phyloP scores from a whole-genome alignment of 2,113 vertebrate species.

The Sapayoa aenigma region DNA sequence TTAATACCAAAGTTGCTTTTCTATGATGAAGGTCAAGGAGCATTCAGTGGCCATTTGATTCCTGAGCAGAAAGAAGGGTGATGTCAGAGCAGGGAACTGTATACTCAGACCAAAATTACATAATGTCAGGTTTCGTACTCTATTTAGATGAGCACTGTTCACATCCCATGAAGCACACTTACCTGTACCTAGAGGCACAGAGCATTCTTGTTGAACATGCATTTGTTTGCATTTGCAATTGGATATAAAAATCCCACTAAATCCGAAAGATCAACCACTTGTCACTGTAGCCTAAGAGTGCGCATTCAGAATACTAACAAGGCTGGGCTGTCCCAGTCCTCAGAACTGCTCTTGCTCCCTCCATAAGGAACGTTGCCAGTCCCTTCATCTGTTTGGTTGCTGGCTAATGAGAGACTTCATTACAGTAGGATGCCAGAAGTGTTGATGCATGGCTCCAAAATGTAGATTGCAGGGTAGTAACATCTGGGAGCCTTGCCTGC shows the following conservation, averaged over 20 bases:
- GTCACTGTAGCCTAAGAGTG: background rate
- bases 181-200: background rate
- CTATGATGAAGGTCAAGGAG: background rate
- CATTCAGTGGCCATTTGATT: background rate
- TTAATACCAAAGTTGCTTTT: slow-evolving; percentile 2
- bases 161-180: background rate
- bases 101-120: background rate
- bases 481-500: background rate
- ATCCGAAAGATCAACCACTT: background rate
- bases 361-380: background rate
- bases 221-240: background rate
- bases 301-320: background rate
- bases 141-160: background rate
- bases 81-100: background rate
- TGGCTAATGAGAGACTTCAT: background rate
- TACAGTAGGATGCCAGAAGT: background rate
- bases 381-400: background rate
- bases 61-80: background rate
- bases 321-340: background rate
- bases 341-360: background rate
- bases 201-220: background rate
- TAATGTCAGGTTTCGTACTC: background rate
- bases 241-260: background rate
- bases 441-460: background rate
- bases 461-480: background rate